Percentiles rank a stretch among this genome's conserved stretches.
phyloP scores from a whole-genome alignment of 2,888 invertebrate genomes.

The Helobdella robusta region DNA sequence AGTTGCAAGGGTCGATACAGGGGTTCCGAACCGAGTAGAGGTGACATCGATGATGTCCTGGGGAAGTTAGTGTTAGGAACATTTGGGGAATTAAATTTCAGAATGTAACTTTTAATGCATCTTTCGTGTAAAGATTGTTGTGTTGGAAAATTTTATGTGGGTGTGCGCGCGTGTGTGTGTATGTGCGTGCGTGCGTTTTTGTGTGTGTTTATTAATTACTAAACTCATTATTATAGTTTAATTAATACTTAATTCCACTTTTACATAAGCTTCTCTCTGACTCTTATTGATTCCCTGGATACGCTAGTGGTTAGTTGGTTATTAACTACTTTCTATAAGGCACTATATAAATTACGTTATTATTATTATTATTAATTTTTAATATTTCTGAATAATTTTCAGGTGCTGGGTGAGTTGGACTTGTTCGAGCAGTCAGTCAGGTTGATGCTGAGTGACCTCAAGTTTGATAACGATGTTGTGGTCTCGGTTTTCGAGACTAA shows the following conservation, averaged over 20 bases:
- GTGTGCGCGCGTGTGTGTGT: background rate
- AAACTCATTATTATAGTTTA: background rate
- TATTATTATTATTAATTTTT: background rate
- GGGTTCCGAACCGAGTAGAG: slow-evolving; percentile 78
- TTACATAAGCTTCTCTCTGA: slow-evolving; percentile 83
- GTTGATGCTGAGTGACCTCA: slow-evolving; percentile 73
- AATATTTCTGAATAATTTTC: slow-evolving; percentile 28
- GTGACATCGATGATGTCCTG: slow-evolving; percentile 88
- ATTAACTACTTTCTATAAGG: background rate
- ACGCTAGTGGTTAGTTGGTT: slow-evolving; percentile 64
- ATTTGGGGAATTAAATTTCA: background rate
- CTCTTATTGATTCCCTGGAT: slow-evolving; percentile 85
- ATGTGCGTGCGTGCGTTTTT: background rate
- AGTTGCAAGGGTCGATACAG: slow-evolving; percentile 84
- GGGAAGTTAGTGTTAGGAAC: slow-evolving; percentile 77
- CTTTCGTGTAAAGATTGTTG: background rate
- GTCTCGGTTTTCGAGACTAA: slow-evolving; percentile 98
- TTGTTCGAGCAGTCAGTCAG: slow-evolving; percentile 87
- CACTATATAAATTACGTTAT: too few relatives aligned
- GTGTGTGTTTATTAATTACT: background rate
- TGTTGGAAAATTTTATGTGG: background rate
- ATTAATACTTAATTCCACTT: slow-evolving; percentile 7
- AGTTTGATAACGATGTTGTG: slow-evolving; percentile 83
- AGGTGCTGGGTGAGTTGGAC: slow-evolving; percentile 76
- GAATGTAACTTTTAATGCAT: background rate